Conservation (phyloP, 1,140 invertebrate species). For the Bicyclus anynana region DNA sequence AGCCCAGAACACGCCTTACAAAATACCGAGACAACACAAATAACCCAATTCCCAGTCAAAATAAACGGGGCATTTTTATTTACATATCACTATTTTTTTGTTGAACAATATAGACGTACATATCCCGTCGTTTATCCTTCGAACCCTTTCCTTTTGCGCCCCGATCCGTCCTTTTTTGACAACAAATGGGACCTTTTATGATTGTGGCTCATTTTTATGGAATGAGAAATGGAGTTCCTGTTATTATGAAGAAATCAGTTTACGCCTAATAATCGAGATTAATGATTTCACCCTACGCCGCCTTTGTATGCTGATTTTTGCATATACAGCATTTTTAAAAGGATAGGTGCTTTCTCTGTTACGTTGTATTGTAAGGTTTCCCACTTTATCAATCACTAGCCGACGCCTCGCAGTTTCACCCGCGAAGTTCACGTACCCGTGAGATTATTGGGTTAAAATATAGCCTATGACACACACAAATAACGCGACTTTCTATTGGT, state of each 20-base stretch:
- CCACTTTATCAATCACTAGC: no score
- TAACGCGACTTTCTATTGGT: no score
- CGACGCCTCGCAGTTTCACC: no score
- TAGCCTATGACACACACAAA: no score
- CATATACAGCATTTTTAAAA: neutral
- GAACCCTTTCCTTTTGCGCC: neutral
- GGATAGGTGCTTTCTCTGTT: no score
- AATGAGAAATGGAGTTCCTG: conserved; percentile 3
- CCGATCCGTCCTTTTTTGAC: conserved; percentile 5
- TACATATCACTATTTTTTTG: conserved; percentile 5
- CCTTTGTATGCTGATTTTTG: neutral
- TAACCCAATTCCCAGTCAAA: neutral
- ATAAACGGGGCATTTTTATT: conserved; percentile 3
- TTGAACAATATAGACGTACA: conserved; percentile 6
- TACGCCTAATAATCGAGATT: conserved; percentile 5
- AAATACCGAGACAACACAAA: neutral
- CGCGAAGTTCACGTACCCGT: no score
- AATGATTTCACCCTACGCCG: conserved; percentile 1
- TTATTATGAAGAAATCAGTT: conserved; percentile 7
- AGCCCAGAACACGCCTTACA: no score
- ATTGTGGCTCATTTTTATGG: conserved; percentile 8
- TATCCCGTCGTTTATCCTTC: conserved; percentile 6
- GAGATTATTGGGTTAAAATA: no score
- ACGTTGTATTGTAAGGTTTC: no score
- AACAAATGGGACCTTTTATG: conserved; percentile 7